Percentiles rank a stretch among this genome's conserved stretches.
Evolutionary conservation across 2,113 vertebrate genomes (phyloP).

Genomic region (Narcine bancroftii): DNA sequence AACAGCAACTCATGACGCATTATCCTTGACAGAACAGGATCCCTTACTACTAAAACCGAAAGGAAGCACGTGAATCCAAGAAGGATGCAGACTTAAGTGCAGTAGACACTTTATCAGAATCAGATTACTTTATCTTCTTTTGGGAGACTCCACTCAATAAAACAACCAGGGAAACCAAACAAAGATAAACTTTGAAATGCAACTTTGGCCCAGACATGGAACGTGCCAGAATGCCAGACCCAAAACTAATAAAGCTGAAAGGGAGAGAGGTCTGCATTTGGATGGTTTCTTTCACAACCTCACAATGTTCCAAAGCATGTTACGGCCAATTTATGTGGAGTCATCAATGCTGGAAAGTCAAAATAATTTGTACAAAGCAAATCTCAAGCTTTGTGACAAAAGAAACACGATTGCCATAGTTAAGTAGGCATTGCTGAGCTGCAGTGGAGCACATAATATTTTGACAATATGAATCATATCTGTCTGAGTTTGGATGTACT

Average conservation of each 20-base stretch:
- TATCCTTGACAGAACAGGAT: background rate
- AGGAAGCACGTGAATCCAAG: too few species aligned
- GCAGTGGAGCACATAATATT: background rate
- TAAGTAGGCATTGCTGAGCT: background rate
- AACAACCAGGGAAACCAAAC: background rate
- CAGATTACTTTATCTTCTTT: background rate
- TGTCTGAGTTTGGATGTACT: background rate
- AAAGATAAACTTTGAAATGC: background rate
- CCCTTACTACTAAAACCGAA: background rate
- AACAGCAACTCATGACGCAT: background rate
- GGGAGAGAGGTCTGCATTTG: too few species aligned
- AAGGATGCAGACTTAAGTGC: background rate
- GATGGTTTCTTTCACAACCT: too few species aligned
- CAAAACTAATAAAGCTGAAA: background rate
- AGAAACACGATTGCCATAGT: background rate
- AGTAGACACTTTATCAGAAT: slow-evolving; percentile 5
- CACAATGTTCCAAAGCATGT: too few species aligned
- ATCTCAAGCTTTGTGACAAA: background rate
- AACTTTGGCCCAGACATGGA: background rate
- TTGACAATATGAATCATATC: background rate
- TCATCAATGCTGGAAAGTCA: too few species aligned
- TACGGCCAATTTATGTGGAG: too few species aligned
- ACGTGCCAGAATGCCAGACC: background rate
- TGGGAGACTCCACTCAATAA: slow-evolving; percentile 15
- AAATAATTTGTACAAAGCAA: too few species aligned